Evolutionary conservation across 2,888 invertebrate genomes (phyloP).

Genomic region (Plebejus argus): DNA sequence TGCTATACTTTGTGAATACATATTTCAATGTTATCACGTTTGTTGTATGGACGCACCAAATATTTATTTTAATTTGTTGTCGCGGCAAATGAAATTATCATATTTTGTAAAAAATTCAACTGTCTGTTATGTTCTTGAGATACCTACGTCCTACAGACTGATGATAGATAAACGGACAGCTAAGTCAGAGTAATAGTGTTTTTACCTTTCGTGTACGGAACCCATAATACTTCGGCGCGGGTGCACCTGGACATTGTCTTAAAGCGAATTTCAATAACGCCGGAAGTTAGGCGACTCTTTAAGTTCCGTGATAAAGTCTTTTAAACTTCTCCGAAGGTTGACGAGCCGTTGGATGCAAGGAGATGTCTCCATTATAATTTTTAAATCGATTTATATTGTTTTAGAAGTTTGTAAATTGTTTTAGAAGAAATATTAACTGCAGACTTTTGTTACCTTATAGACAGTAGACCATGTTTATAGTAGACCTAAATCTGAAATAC

Average conservation of each 20-base stretch:
- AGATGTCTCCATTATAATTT: constrained; percentile 16
- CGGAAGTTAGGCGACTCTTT: constrained; percentile 56
- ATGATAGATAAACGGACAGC: no score
- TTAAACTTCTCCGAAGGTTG: constrained; percentile 35
- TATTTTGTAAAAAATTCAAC: no score
- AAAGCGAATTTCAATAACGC: constrained; percentile 72
- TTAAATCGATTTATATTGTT: constrained; percentile 12
- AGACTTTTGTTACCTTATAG: background rate
- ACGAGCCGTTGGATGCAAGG: constrained; percentile 30
- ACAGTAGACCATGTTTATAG: no score
- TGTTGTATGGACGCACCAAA: no score
- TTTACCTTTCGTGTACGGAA: background rate
- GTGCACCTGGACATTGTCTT: constrained; percentile 71
- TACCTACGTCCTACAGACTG: no score
- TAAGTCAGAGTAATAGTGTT: no score
- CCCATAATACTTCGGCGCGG: constrained; percentile 40
- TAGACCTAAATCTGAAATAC: no score
- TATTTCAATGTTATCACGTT: no score
- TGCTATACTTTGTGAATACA: no score
- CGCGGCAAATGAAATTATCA: no score
- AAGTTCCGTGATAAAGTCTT: constrained; percentile 37
- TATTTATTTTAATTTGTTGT: no score
- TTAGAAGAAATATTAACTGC: background rate
- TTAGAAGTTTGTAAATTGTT: background rate
- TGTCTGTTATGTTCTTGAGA: no score